phyloP scores from a whole-genome alignment of 2,797 vertebrate species.

The Taenioides sp. region DNA sequence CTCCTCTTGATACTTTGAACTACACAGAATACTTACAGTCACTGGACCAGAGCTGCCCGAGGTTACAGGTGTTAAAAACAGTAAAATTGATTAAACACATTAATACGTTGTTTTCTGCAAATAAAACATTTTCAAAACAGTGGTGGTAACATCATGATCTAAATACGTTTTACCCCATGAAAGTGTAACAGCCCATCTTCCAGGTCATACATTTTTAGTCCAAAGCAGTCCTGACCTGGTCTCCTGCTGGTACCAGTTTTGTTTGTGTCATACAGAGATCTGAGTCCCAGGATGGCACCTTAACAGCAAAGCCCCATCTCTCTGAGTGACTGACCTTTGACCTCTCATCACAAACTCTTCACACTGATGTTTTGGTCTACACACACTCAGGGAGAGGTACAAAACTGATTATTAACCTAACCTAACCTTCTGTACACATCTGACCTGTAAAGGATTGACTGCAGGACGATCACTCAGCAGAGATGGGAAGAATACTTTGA shows the following conservation, averaged over 20 bases:
- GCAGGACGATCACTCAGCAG: too few species aligned
- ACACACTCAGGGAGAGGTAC: neutral
- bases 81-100: too few species aligned
- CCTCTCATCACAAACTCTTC: slow-evolving; percentile 45
- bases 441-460: neutral
- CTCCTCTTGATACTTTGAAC: too few species aligned
- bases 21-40: too few species aligned
- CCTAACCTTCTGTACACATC: neutral
- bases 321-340: slow-evolving; percentile 33
- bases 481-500: too few species aligned
- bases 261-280: slow-evolving; percentile 24
- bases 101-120: too few species aligned
- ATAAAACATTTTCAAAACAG: too few species aligned
- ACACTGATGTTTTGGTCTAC: neutral
- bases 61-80: too few species aligned
- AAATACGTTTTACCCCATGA: neutral
- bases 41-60: too few species aligned
- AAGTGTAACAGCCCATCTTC: neutral
- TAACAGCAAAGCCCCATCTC: slow-evolving; percentile 48
- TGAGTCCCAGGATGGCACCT: slow-evolving; percentile 35
- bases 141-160: too few species aligned
- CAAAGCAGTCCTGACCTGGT: neutral
- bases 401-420: neutral
- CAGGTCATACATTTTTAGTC: neutral
- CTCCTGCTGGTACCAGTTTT: slow-evolving; percentile 12